phyloP scores from a whole-genome alignment of 2,797 vertebrate genomes.

The Lepus townsendii region DNA sequence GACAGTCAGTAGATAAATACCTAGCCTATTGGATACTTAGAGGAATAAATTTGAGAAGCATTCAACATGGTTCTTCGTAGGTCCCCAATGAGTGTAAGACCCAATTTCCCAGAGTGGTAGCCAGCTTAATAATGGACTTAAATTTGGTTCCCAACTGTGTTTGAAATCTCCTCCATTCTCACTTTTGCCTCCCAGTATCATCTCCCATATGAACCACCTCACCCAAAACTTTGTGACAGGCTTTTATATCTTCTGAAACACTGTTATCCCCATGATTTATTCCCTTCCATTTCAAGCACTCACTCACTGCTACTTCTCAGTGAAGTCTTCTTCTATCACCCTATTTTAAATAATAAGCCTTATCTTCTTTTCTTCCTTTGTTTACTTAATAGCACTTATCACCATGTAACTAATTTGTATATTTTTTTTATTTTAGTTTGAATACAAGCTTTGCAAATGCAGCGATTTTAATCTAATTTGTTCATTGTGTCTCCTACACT shows the following conservation, averaged over 20 bases:
- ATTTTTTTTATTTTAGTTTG: constrained; percentile 39
- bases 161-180: neutral
- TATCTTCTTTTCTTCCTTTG: neutral
- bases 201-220: neutral
- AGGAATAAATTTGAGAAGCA: neutral
- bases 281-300: neutral
- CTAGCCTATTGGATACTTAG: neutral
- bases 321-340: neutral
- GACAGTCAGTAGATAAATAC: neutral
- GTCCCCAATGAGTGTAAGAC: neutral
- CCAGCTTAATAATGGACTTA: neutral
- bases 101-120: neutral
- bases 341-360: neutral
- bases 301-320: no score
- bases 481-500: neutral
- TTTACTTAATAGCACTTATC: neutral
- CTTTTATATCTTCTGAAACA: neutral
- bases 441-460: neutral
- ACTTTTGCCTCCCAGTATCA: neutral
- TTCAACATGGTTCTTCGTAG: neutral
- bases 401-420: neutral
- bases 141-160: neutral
- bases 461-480: constrained; percentile 19
- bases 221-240: neutral
- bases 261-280: neutral